Base-by-base conservation (phyloP, 1,140 invertebrate species). In the Drosophila rhopaloa region DNA sequence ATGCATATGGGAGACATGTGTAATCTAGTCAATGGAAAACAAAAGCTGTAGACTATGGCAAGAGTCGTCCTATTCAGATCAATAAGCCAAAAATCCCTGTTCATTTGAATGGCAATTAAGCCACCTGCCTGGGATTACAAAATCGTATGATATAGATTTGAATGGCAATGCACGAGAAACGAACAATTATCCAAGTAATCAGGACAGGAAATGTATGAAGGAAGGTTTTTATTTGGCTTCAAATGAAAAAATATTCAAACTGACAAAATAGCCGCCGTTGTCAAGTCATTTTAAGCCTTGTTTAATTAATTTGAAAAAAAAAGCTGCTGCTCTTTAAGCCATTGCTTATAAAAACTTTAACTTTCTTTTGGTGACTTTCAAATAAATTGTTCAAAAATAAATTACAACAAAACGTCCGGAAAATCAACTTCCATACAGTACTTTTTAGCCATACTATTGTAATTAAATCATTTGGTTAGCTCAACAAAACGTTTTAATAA, bases 11-110 rank as follows among this genome's bases (percentile, higher is more conserved):
- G 38, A 67, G 46, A 8, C 47, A 32, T 11, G 9, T 32, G 65
- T 66, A 66, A 54, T 66, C 47, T 6, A n/a, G 16, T 59, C 41
- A 65, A 46, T 24, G 59, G 56, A 44, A 66, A 54, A 68, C 61
- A 53, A 66, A 68, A 46, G 62, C 62, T 44, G 37, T 38, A 16
- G 16, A 16, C 16, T 16, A 16, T 35, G 7, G 46, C 24, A 41
- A 29, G 32, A 40, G 7, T 14, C 19, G 13, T 41, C 9, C 13
- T 37, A n/a, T 19, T 11, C 16, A 37, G 11, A 9, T 2, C 19
- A 51, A 53, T 29, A 37, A 37, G 41, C 37, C 16, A 9, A 53
- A 37, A 40, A 56, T 24, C 35, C 60, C 38, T 47, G 41, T 27
- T 16, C 14, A 47, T 32, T 32, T 32, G 29, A 32, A 38, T 24